Conservation (phyloP, 2,797 vertebrate genomes). For the Malacoraja senta region DNA sequence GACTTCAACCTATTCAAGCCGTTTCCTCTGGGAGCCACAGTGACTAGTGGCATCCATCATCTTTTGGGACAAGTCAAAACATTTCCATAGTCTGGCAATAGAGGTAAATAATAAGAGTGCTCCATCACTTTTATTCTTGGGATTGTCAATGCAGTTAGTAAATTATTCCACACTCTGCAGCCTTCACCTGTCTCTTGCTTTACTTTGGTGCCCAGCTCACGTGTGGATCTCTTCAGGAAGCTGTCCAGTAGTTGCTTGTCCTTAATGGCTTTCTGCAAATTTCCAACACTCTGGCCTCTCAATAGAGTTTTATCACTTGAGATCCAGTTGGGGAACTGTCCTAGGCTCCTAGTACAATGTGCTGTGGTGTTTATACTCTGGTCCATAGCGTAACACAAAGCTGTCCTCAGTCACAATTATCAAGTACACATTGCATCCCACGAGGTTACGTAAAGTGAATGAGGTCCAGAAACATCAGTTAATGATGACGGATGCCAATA, state of each 20-base stretch:
- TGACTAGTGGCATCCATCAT: background rate
- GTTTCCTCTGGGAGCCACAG: background rate
- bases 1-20: background rate
- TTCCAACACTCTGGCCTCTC: background rate
- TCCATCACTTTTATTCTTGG: constrained; percentile 19
- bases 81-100: background rate
- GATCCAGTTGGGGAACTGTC: too few species aligned
- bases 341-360: background rate
- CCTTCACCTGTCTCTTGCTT: background rate
- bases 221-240: background rate
- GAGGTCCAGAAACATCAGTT: background rate
- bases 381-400: too few species aligned
- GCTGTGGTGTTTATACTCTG: background rate
- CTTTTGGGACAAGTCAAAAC: constrained; percentile 2
- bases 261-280: background rate
- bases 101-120: background rate
- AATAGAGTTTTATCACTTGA: background rate
- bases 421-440: background rate
- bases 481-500: too few species aligned
- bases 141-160: background rate
- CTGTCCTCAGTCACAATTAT: background rate
- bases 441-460: background rate
- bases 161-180: background rate
- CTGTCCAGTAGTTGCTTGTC: background rate
- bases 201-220: background rate